Conservation (phyloP, 2,113 vertebrate genomes). For the Rutilus rutilus region DNA sequence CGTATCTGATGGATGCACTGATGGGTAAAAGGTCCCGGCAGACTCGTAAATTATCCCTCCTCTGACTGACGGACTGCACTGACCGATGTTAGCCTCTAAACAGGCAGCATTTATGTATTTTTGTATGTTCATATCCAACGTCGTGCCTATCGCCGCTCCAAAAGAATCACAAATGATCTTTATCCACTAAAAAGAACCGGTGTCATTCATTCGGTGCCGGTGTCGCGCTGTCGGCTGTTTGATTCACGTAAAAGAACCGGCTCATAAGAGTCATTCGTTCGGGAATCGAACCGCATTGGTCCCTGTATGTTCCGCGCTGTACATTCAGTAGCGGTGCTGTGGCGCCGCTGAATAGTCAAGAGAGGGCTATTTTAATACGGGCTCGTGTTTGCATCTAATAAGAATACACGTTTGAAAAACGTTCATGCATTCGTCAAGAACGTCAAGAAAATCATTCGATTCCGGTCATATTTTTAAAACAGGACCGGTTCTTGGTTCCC, state of each 20-base stretch:
- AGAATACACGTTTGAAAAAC: neutral
- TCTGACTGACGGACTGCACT: neutral
- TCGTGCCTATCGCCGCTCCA: neutral
- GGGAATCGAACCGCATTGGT: neutral
- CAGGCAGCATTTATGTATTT: neutral
- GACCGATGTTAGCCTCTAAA: neutral
- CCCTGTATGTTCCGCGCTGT: neutral
- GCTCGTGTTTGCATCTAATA: neutral
- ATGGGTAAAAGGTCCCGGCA: constrained; percentile 17
- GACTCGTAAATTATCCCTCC: neutral
- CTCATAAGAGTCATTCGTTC: neutral
- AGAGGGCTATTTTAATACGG: neutral
- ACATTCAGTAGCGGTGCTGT: neutral
- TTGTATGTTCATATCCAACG: too few species aligned
- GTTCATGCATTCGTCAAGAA: too few species aligned
- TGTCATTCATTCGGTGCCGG: neutral
- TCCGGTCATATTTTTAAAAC: constrained; percentile 1
- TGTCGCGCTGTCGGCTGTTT: neutral
- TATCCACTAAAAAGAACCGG: neutral
- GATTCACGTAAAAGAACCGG: neutral
- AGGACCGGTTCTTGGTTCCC: neutral
- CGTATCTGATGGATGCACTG: constrained; percentile 28
- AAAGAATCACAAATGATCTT: neutral
- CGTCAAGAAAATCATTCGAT: neutral
- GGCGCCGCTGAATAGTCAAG: neutral